These are phyloP conservation scores for Nothobranchius furzeri DNA, from an alignment of 2,113 vertebrate species.

Conservation along the genomic window DNA sequence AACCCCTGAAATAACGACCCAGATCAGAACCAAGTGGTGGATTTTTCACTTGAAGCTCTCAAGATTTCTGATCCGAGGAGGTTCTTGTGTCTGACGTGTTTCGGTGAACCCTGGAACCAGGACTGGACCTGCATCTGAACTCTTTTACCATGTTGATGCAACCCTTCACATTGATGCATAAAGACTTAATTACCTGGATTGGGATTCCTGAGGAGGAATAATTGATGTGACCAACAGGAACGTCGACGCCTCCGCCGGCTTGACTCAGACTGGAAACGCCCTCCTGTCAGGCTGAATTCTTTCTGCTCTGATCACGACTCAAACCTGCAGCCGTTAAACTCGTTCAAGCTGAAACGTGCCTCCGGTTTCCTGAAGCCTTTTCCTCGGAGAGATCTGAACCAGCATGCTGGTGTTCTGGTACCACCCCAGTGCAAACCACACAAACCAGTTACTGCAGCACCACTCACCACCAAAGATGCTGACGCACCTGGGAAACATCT, in stretches of 20 bases:
- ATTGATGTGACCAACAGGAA: not conserved
- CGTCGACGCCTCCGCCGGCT: not conserved
- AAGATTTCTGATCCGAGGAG: too few species aligned
- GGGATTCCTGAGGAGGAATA: not conserved
- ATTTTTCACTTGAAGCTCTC: too few species aligned
- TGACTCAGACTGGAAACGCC: slow-evolving; percentile 21
- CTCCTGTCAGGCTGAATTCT: slow-evolving; percentile 3
- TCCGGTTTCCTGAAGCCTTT: slow-evolving; percentile 23
- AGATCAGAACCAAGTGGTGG: too few species aligned
- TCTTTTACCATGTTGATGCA: not conserved
- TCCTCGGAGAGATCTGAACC: slow-evolving; percentile 17
- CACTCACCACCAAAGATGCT: too few species aligned
- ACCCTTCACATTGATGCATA: not conserved
- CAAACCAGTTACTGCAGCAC: not conserved
- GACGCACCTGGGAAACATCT: not conserved
- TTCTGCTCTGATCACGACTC: slow-evolving; percentile 6
- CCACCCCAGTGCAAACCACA: not conserved
- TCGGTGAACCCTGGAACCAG: too few species aligned
- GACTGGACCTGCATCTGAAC: too few species aligned
- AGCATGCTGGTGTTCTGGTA: slow-evolving; percentile 23
- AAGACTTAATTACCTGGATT: not conserved
- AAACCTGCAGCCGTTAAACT: not conserved
- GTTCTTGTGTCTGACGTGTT: too few species aligned
- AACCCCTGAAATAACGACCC: too few species aligned
- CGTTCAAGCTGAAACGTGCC: slow-evolving; percentile 43